phyloP scores from a whole-genome alignment of 2,113 vertebrate species.

The Platichthys flesus region DNA sequence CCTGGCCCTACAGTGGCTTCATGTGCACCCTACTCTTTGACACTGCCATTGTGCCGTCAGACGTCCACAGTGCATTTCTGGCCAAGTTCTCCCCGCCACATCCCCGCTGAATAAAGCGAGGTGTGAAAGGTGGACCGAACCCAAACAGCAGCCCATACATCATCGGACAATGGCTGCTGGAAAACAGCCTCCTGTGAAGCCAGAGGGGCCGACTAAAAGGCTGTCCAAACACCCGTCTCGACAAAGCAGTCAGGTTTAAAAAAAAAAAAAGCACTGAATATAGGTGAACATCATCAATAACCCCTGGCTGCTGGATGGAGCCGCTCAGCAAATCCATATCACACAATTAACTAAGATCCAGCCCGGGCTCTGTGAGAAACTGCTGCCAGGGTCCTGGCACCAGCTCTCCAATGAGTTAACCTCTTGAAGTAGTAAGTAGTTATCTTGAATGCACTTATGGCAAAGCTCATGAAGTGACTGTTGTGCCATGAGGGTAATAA shows the following conservation, averaged over 20 bases:
- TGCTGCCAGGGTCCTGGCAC: slow-evolving; percentile 26
- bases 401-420: slow-evolving; percentile 7
- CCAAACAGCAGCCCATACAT: slow-evolving; percentile 68
- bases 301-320: slow-evolving; percentile 41
- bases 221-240: slow-evolving; percentile 54
- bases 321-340: slow-evolving; percentile 57
- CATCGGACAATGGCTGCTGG: slow-evolving; percentile 72
- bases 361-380: slow-evolving; percentile 36
- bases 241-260: slow-evolving; percentile 48
- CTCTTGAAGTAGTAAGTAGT: not conserved
- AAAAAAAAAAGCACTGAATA: slow-evolving; percentile 57
- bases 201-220: slow-evolving; percentile 52
- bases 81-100: slow-evolving; percentile 53
- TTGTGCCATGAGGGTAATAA: no score
- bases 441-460: not conserved
- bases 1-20: slow-evolving; percentile 14
- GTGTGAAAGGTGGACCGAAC: slow-evolving; percentile 61
- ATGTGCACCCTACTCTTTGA: slow-evolving; percentile 28
- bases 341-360: slow-evolving; percentile 52
- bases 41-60: slow-evolving; percentile 44
- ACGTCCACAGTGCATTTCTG: slow-evolving; percentile 40
- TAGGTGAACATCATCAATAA: slow-evolving; percentile 66
- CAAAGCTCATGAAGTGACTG: no score
- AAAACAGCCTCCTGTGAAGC: slow-evolving; percentile 47
- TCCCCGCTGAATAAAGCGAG: slow-evolving; percentile 61